phyloP scores from a whole-genome alignment of 2,888 invertebrate genomes.

The Vannuccia rotundouncinata region DNA sequence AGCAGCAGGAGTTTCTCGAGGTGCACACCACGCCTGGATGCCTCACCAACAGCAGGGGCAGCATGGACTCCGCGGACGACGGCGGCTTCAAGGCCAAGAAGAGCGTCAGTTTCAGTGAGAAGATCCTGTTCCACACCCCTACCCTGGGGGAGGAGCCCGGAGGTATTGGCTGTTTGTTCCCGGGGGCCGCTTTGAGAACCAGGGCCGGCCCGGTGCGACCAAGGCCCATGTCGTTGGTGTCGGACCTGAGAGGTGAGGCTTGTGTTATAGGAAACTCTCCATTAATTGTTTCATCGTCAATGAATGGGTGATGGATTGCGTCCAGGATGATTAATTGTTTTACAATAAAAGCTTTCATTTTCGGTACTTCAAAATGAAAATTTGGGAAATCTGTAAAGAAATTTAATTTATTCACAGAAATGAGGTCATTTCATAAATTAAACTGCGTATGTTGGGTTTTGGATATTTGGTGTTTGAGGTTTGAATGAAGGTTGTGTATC shows the following conservation, averaged over 20 bases:
- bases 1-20: neutral
- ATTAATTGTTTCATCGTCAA: too few species aligned
- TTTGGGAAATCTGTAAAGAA: too few species aligned
- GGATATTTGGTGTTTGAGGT: too few species aligned
- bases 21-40: neutral
- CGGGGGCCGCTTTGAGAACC: neutral
- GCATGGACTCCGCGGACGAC: neutral
- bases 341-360: too few species aligned
- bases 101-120: conserved; percentile 24
- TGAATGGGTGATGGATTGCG: too few species aligned
- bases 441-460: too few species aligned
- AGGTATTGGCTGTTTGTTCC: neutral
- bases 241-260: conserved; percentile 3
- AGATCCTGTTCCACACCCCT: conserved; percentile 17
- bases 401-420: too few species aligned
- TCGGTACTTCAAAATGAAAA: too few species aligned
- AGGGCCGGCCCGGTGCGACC: neutral
- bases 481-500: too few species aligned
- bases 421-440: too few species aligned
- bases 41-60: neutral
- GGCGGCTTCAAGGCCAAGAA: conserved; percentile 9
- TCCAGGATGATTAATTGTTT: too few species aligned
- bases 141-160: neutral
- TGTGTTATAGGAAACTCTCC: neutral
- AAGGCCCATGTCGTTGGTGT: conserved; percentile 1